A percentile compares a stretch with the other conserved stretches of the same genome.
These are phyloP conservation scores for Trichoplax adhaerens DNA, from an alignment of 37 sponge, comb jelly and placozoan species.

Conservation along the genomic window DNA sequence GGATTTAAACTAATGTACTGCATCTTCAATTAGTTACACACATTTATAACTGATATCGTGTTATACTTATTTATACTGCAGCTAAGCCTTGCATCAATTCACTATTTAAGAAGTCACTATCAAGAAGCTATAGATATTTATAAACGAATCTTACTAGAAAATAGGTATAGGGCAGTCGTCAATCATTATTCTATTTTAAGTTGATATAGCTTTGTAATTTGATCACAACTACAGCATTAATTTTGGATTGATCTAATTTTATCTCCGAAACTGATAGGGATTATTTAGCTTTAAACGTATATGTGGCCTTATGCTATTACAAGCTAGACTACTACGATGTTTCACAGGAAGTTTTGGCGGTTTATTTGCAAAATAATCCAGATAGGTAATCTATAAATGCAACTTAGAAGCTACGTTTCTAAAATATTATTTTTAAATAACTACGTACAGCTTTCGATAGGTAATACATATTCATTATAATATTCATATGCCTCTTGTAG, in stretches of 20 bases:
- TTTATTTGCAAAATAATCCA: slow-evolving; percentile 76
- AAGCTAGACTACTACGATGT: slow-evolving; percentile 99
- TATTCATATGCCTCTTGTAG: slow-evolving; percentile 3
- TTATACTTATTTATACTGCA: slow-evolving; percentile 7
- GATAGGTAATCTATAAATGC: slow-evolving; percentile 25
- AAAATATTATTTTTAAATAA: neutral
- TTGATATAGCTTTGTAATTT: too few relatives aligned
- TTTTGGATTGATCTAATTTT: too few relatives aligned
- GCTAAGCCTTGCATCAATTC: slow-evolving; percentile 95
- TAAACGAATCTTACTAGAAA: slow-evolving; percentile 76
- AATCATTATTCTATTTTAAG: too few relatives aligned
- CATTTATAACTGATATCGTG: slow-evolving; percentile 4
- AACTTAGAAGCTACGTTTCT: neutral
- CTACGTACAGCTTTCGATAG: neutral
- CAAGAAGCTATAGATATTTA: slow-evolving; percentile 99
- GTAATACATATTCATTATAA: neutral
- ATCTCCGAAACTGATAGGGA: slow-evolving; percentile 32
- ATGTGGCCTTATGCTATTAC: slow-evolving; percentile 99
- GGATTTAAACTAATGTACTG: neutral
- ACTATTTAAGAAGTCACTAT: slow-evolving; percentile 93
- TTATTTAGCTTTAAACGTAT: slow-evolving; percentile 91
- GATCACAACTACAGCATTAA: too few relatives aligned
- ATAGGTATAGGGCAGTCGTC: slow-evolving; percentile 34
- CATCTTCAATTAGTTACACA: slow-evolving; percentile 4
- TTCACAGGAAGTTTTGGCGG: slow-evolving; percentile 85